Conservation (phyloP, 1,140 invertebrate genomes). For the Gryon sp. region DNA sequence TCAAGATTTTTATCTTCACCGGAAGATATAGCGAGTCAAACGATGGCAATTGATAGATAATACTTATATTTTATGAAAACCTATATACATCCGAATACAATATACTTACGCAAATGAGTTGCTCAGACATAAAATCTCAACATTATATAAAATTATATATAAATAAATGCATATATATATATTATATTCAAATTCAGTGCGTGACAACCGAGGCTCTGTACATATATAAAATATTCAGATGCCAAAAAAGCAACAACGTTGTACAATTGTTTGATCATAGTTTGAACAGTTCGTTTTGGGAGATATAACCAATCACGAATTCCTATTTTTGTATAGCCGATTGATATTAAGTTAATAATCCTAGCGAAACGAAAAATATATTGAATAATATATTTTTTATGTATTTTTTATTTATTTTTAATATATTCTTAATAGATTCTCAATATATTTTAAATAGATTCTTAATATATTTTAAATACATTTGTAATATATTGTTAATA, state of each 20-base stretch:
- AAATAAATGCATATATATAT: constrained; percentile 7
- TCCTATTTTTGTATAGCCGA: constrained; percentile 48
- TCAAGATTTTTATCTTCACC: too few species aligned
- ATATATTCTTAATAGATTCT: too few species aligned
- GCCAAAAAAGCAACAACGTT: constrained; percentile 39
- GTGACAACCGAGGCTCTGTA: constrained; percentile 32
- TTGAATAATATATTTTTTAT: too few species aligned
- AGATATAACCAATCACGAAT: constrained; percentile 16
- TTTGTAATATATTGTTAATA: too few species aligned
- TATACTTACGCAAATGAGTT: constrained; percentile 54
- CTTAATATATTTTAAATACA: too few species aligned
- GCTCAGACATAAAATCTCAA: constrained; percentile 51
- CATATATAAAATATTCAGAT: constrained; percentile 48
- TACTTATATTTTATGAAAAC: constrained; percentile 58
- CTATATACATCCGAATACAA: constrained; percentile 45
- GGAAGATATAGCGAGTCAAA: background rate
- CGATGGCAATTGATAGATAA: constrained; percentile 26
- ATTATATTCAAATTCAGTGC: constrained; percentile 23
- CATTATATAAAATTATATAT: constrained; percentile 31
- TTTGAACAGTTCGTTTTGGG: constrained; percentile 28
- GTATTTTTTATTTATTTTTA: too few species aligned
- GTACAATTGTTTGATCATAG: constrained; percentile 37
- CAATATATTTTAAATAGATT: too few species aligned
- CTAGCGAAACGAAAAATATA: too few species aligned
- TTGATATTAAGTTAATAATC: constrained; percentile 33